Evolutionary conservation across 2,113 vertebrate genomes (phyloP).

Genomic region (cattle (Bos taurus)): DNA sequence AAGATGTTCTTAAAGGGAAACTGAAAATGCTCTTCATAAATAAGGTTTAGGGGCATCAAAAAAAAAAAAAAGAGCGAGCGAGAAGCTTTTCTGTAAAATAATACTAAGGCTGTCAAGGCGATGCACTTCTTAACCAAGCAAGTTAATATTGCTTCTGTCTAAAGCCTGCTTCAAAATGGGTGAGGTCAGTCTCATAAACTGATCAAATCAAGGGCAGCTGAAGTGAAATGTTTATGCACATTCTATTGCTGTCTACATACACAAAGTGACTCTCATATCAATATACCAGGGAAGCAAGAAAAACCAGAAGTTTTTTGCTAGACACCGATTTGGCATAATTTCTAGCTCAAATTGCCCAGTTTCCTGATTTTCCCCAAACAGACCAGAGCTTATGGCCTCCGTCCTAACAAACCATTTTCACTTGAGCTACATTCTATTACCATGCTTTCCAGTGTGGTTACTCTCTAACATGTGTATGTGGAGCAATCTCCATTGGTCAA

Average conservation of each 20-base stretch:
- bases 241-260: neutral
- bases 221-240: neutral
- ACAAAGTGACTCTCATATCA: neutral
- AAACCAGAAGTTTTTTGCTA: neutral
- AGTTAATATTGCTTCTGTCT: neutral
- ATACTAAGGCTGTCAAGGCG: neutral
- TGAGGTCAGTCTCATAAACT: neutral
- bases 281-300: neutral
- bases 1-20: constrained; percentile 35
- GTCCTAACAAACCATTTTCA: neutral
- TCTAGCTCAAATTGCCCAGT: neutral
- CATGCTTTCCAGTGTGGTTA: neutral
- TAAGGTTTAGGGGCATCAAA: neutral
- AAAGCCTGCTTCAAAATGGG: neutral
- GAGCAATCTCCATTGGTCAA: neutral
- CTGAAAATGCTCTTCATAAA: constrained; percentile 24
- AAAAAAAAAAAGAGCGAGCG: neutral
- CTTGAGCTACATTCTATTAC: neutral
- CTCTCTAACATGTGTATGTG: neutral
- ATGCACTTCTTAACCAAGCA: neutral
- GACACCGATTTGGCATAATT: neutral
- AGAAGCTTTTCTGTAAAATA: neutral
- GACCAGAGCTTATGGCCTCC: neutral
- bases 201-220: neutral
- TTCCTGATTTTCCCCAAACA: neutral